Evolutionary conservation across 2,113 vertebrate species (phyloP), one percentile per base, ranked within the genome.

Genomic region (Aegotheles bennettii): DNA sequence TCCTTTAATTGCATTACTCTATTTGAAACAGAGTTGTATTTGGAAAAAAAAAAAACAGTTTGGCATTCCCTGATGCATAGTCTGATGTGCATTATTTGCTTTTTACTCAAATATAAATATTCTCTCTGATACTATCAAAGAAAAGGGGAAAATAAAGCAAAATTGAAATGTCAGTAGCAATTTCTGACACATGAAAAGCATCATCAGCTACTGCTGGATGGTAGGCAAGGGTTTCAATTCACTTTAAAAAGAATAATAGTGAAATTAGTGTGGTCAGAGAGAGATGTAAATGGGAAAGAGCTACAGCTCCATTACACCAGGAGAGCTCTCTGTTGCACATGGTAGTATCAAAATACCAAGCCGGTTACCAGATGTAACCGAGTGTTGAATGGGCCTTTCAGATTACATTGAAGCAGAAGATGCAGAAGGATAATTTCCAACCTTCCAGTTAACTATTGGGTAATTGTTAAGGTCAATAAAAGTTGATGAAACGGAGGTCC

Each of bases 131-230:
- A 97, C 97, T 97, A 98, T 98, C 98, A 98, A 98, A 98, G 96
- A 96, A 98, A 97, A 97, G 92, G 95, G 96, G 56, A 96, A 98
- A 98, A 97, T 63, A 90, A 95, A 95, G 94, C 97, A 98, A 98
- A 98, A 99, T 98, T 98, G 98, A 99, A 99, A 99, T 98, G 98
- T 99, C 99, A 99, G 98, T 98, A 98, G 98, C 98, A 98, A 99
- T 99, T 98, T 98, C 98, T 98, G 98, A 98, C 98, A 98, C 97
- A 96, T 91, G 90, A 97, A 95, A 97, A 97, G 97, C 97, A 97
- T 96, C 97, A 97, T 93, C 97, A 98, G 87, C 95, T 97, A 71
- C 48, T 60, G 74, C 47, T 97, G 93, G 91, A 89, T 95, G 85
- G 90, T 70, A 94, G 96, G 80, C 96, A 97, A 94, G 17, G 96